Conservation (phyloP, 2,797 vertebrate genomes). For the Labroides dimidiatus region DNA sequence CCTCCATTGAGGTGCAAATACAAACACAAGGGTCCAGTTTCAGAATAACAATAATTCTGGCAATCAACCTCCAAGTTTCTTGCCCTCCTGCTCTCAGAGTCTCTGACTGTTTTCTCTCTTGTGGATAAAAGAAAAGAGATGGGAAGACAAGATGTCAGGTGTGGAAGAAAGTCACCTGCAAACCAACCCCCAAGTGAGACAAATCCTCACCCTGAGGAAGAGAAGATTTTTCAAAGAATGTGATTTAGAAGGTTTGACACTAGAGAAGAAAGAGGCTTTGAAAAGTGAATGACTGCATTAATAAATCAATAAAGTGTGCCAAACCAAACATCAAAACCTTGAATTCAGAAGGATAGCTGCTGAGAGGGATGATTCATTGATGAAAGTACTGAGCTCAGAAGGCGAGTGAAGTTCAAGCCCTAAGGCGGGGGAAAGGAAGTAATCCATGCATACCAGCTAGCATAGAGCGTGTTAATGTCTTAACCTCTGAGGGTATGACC, state of each 20-base stretch:
- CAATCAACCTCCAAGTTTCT: constrained; percentile 14
- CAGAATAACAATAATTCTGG: constrained; percentile 24
- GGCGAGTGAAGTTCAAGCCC: constrained; percentile 43
- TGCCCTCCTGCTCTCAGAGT: constrained; percentile 1
- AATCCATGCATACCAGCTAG: constrained; percentile 59
- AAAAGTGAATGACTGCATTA: constrained; percentile 56
- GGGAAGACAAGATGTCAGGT: constrained; percentile 57
- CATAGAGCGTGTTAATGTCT: constrained; percentile 45
- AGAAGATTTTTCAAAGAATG: constrained; percentile 22
- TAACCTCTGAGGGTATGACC: constrained; percentile 53
- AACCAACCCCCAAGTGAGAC: constrained; percentile 41
- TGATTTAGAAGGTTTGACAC: constrained; percentile 46
- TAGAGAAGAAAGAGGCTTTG: constrained; percentile 44
- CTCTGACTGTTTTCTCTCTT: constrained; percentile 5
- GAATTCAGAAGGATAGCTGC: constrained; percentile 13
- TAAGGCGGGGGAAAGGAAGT: constrained; percentile 21
- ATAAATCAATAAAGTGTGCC: constrained; percentile 59
- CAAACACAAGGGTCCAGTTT: constrained; percentile 25
- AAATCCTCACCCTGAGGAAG: constrained; percentile 16
- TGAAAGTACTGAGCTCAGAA: constrained; percentile 26
- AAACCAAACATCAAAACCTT: constrained; percentile 52
- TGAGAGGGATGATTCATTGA: constrained; percentile 51
- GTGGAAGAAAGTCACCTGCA: constrained; percentile 36
- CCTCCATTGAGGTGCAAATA: constrained; percentile 24
- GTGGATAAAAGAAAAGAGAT: constrained; percentile 37